Conservation (phyloP, 2,797 vertebrate species). For the Lutra lutra region DNA sequence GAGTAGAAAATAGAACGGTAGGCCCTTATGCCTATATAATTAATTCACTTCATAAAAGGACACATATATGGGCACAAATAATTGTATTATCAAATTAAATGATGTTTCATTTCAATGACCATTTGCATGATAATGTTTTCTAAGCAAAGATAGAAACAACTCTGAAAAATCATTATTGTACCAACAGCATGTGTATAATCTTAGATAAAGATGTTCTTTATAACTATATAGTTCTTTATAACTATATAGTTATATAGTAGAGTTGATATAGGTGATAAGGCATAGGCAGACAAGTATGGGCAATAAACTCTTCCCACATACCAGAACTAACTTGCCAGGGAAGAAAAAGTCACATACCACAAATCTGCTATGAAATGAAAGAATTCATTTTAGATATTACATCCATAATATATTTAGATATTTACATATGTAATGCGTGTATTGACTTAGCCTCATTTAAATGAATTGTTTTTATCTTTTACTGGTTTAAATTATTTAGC, state of each 20-base stretch:
- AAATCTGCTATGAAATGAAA: background rate
- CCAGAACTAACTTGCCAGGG: background rate
- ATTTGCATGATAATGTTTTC: conserved; percentile 16
- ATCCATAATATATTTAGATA: background rate
- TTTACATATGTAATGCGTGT: background rate
- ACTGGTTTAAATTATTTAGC: background rate
- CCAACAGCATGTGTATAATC: background rate
- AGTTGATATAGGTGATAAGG: background rate
- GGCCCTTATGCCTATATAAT: background rate
- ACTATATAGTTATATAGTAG: background rate
- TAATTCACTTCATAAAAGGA: conserved; percentile 8
- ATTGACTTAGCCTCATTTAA: background rate
- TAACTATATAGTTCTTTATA: too few species aligned
- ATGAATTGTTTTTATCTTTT: background rate
- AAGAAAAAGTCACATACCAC: background rate
- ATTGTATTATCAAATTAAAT: background rate
- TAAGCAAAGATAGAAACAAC: conserved; percentile 10
- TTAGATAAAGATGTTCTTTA: background rate
- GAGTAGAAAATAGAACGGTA: background rate
- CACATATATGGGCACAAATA: background rate
- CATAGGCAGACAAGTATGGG: background rate
- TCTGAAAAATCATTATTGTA: background rate
- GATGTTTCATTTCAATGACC: background rate
- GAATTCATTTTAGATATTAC: background rate
- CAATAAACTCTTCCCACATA: background rate